phyloP scores from a whole-genome alignment of 2,888 invertebrate genomes.

The Entomobrya multifasciata region DNA sequence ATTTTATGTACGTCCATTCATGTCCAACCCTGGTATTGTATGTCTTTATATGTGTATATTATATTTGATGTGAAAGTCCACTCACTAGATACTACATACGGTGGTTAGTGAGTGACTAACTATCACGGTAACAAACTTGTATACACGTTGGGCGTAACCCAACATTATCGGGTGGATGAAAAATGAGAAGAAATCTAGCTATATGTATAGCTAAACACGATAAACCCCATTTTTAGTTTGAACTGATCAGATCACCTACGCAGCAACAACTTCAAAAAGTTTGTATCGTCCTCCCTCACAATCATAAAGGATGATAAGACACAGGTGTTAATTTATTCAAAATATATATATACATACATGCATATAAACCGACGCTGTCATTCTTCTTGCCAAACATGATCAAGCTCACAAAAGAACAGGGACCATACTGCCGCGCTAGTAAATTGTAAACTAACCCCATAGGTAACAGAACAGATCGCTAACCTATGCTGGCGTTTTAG shows the following conservation, averaged over 20 bases:
- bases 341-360: background rate
- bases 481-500: too few species aligned
- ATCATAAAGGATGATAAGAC: conserved; percentile 22
- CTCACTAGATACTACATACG: conserved; percentile 1
- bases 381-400: too few species aligned
- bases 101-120: conserved; percentile 1
- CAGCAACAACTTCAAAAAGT: conserved; percentile 50
- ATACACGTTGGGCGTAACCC: conserved; percentile 65
- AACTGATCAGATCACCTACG: conserved; percentile 69
- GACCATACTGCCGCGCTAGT: too few species aligned
- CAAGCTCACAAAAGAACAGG: too few species aligned
- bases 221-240: conserved; percentile 47
- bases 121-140: conserved; percentile 65
- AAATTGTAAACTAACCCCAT: too few species aligned
- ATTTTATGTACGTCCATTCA: too few species aligned
- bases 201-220: conserved; percentile 39
- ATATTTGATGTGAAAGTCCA: conserved; percentile 28
- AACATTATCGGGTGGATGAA: conserved; percentile 64
- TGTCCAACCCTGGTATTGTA: too few species aligned
- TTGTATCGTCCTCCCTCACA: conserved; percentile 58
- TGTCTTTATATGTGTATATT: background rate
- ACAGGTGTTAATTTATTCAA: conserved; percentile 61
- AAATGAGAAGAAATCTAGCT: conserved; percentile 65
- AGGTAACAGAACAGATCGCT: too few species aligned
- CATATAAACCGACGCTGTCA: background rate